These are phyloP conservation scores for Aethina tumida DNA, from an alignment of 1,140 invertebrate genomes.

Conservation along the genomic window DNA sequence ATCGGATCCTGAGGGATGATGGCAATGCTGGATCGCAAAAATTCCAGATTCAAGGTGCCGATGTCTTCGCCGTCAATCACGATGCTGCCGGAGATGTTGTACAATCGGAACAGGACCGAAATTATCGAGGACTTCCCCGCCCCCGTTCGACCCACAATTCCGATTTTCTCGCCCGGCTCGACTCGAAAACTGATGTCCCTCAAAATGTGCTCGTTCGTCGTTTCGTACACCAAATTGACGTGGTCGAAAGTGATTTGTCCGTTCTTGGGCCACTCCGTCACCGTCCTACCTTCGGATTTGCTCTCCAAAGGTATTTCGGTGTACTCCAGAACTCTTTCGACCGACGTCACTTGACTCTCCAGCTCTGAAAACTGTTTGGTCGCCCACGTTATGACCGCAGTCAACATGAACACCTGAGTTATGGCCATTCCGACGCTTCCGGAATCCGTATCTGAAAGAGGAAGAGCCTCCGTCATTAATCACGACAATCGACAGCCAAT, in stretches of 20 bases:
- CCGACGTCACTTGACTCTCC: constrained; percentile 71
- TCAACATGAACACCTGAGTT: constrained; percentile 34
- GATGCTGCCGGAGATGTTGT: constrained; percentile 15
- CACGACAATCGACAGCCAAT: too few relatives aligned
- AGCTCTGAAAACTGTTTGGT: constrained; percentile 51
- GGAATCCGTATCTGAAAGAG: constrained; percentile 35
- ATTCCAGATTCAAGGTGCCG: constrained; percentile 6
- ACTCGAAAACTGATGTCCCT: constrained; percentile 53
- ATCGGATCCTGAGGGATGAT: constrained; percentile 63
- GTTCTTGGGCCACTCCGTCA: constrained; percentile 14
- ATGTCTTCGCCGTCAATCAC: constrained; percentile 17
- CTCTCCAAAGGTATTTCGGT: too few relatives aligned
- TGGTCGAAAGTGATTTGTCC: constrained; percentile 39
- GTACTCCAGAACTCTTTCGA: constrained; percentile 68
- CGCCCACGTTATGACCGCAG: constrained; percentile 45
- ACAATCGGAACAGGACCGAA: constrained; percentile 57
- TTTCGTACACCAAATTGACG: constrained; percentile 55
- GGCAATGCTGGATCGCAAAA: constrained; percentile 46
- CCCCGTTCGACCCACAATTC: constrained; percentile 38
- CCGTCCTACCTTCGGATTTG: too few relatives aligned
- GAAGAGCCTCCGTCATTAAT: too few relatives aligned
- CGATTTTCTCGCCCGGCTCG: constrained; percentile 48
- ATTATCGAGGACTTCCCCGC: constrained; percentile 69
- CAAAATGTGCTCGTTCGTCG: constrained; percentile 52
- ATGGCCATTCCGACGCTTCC: constrained; percentile 51